Evolutionary conservation across 2,888 invertebrate species (phyloP), one percentile per base, ranked within the genome.

Genomic region (Arrhopalites spinosus): DNA sequence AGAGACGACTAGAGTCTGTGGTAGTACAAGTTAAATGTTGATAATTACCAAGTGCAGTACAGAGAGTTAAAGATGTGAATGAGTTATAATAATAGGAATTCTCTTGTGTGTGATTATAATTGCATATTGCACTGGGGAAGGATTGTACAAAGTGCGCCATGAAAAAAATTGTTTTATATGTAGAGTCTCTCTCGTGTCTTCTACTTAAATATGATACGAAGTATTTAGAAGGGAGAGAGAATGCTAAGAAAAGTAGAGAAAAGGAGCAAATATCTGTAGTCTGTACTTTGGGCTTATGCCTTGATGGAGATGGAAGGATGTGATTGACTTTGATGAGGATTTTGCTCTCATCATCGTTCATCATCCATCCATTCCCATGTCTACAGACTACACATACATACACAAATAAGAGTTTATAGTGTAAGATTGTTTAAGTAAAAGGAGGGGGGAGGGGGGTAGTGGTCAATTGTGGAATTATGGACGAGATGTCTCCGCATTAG

Each of bases 251-350:
- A n/a, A 53, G 20, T 15, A 53, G 23, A 1, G 23, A 53, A 1
- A 53, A 53, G 1, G 23, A 47, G 47, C n/a, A n/a, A 7, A n/a
- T 47, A 13, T 47, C 47, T 47, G 47, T n/a, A 47, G 1, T 47
- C 47, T 47, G 47, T n/a, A 47, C n/a, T 47, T n/a, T 59, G 59
- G 25, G 59, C 25, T 59, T 59, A 25, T 20, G 25, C 25, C 25
- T 59, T 59, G 59, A 25, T 11, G n/a, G 25, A 25, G 59, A 59
- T 66, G 43, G 43, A 66, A 66, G 43, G 67, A 68, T 25, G 25
- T 68, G 67, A 68, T 68, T 68, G 67, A 68, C 67, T 68, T 68
- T 68, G 36, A 68, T 68, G 67, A 68, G 67, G 67, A 25, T 68
- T 68, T 68, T 68, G 67, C 67, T 68, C 67, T 66, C 66, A 30